Percentiles rank a stretch among this genome's conserved stretches.
These are phyloP conservation scores for Caradrina kadenii DNA, from an alignment of 2,888 invertebrate genomes.

Conservation along the genomic window DNA sequence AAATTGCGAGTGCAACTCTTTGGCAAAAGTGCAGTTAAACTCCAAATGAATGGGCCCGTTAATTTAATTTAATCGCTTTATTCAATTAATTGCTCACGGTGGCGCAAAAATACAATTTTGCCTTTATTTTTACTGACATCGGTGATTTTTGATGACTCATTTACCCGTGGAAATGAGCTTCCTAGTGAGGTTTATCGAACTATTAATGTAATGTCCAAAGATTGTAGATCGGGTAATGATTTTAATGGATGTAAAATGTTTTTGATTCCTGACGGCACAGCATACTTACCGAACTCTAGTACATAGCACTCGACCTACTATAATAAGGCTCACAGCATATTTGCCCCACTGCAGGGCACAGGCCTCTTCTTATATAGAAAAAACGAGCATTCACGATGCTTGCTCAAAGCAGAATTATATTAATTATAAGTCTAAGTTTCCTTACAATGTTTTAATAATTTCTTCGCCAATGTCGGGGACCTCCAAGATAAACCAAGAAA, in stretches of 20 bases:
- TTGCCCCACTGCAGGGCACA: too few species aligned
- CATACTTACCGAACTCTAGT: background rate
- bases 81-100: slow-evolving; percentile 62
- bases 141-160: slow-evolving; percentile 60
- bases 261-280: background rate
- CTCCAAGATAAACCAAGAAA: too few species aligned
- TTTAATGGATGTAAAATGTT: slow-evolving; percentile 6
- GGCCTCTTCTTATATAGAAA: too few species aligned
- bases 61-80: slow-evolving; percentile 67
- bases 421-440: too few species aligned
- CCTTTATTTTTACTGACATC: slow-evolving; percentile 59
- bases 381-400: too few species aligned
- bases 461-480: too few species aligned
- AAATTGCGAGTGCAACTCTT: slow-evolving; percentile 61
- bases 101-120: slow-evolving; percentile 60
- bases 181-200: slow-evolving; percentile 35
- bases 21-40: slow-evolving; percentile 63
- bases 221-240: background rate
- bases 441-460: too few species aligned
- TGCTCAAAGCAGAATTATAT: too few species aligned
- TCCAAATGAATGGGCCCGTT: slow-evolving; percentile 64
- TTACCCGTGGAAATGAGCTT: slow-evolving; percentile 45
- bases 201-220: slow-evolving; percentile 34
- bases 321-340: too few species aligned
- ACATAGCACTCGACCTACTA: background rate